Conservation (phyloP, 2,113 vertebrate species). For the Pollachius pollachius region DNA sequence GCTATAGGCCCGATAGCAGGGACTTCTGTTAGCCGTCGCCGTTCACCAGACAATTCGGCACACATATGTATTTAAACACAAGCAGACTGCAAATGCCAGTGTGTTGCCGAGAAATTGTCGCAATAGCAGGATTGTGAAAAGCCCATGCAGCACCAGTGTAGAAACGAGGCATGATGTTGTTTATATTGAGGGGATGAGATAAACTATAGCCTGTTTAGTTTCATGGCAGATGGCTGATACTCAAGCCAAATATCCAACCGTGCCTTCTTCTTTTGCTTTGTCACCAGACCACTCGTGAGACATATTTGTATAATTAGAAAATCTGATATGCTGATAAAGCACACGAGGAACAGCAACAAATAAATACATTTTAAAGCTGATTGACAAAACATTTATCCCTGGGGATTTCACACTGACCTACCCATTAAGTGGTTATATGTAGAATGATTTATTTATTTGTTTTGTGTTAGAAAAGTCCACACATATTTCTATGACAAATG, state of each 20-base stretch:
- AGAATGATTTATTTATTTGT: constrained; percentile 80
- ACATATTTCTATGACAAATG: no score
- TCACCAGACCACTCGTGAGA: constrained; percentile 72
- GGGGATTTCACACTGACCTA: constrained; percentile 82
- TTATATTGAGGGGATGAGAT: constrained; percentile 88
- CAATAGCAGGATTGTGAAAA: constrained; percentile 52
- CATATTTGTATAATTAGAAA: constrained; percentile 82
- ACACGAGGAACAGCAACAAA: constrained; percentile 69
- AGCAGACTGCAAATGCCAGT: constrained; percentile 18
- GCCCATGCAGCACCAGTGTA: constrained; percentile 72
- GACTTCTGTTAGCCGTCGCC: constrained; percentile 35
- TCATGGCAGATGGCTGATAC: constrained; percentile 84
- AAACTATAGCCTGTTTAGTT: constrained; percentile 84
- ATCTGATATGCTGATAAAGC: constrained; percentile 72
- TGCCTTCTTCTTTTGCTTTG: constrained; percentile 67
- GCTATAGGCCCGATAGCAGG: constrained; percentile 55
- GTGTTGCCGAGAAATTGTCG: constrained; percentile 26
- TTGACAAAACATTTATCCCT: constrained; percentile 81
- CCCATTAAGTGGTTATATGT: constrained; percentile 85
- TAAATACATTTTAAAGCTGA: constrained; percentile 70
- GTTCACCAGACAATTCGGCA: constrained; percentile 50
- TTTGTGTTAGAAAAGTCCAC: constrained; percentile 77
- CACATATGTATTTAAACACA: constrained; percentile 27
- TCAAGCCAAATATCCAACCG: constrained; percentile 81
- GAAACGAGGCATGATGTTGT: constrained; percentile 83